These are phyloP conservation scores for Chelmon rostratus DNA, from an alignment of 2,797 vertebrate species.

Conservation along the genomic window DNA sequence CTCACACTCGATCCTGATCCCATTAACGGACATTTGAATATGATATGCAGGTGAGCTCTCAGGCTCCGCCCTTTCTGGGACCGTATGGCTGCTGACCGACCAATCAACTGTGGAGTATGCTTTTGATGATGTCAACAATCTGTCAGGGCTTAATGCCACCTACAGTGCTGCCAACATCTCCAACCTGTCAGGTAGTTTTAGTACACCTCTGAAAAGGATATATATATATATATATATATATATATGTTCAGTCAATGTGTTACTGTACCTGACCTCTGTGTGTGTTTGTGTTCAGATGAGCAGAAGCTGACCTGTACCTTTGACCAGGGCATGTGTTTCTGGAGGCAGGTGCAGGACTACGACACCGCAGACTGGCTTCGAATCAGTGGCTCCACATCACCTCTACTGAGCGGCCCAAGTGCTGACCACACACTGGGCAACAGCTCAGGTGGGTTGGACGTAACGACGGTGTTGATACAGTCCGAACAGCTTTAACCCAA, in stretches of 20 bases:
- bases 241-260: background rate
- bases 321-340: slow-evolving; percentile 91
- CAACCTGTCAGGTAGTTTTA: slow-evolving; percentile 82
- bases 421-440: slow-evolving; percentile 92
- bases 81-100: slow-evolving; percentile 87
- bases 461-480: background rate
- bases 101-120: slow-evolving; percentile 88
- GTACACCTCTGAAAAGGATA: no score
- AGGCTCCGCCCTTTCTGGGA: slow-evolving; percentile 82
- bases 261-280: background rate
- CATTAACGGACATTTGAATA: background rate
- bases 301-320: slow-evolving; percentile 90
- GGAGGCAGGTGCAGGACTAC: slow-evolving; percentile 87
- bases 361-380: slow-evolving; percentile 88
- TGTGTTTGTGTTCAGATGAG: slow-evolving; percentile 73
- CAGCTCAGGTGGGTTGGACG: slow-evolving; percentile 83
- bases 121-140: slow-evolving; percentile 78
- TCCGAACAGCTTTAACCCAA: no score
- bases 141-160: slow-evolving; percentile 87
- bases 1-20: background rate
- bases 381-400: slow-evolving; percentile 77
- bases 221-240: no score
- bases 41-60: slow-evolving; percentile 85
- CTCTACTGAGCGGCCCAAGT: slow-evolving; percentile 86
- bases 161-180: slow-evolving; percentile 83